Conservation (phyloP, 2,113 vertebrate species). For the Xyliphius kryptos region DNA sequence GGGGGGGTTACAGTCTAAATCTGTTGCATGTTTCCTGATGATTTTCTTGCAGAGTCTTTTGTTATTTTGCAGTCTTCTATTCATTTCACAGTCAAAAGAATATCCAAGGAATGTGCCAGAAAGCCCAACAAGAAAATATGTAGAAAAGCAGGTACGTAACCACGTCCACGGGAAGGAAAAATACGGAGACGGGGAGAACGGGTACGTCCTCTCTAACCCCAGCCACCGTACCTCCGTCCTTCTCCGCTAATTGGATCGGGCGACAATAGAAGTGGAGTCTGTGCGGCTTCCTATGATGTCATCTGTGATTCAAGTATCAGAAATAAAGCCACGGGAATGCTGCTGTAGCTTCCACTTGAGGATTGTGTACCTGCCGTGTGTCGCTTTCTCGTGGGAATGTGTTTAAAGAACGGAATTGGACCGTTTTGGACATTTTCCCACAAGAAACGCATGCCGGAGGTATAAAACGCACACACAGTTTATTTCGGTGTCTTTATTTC, state of each 20-base stretch:
- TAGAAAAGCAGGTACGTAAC: constrained; percentile 99
- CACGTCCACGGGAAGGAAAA: constrained; percentile 63
- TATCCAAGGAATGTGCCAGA: too few species aligned
- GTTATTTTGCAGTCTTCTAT: constrained; percentile 99
- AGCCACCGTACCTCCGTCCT: constrained; percentile 26
- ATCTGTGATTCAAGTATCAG: constrained; percentile 18
- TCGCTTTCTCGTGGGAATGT: too few species aligned
- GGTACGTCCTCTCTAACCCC: too few species aligned
- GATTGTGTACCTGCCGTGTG: too few species aligned
- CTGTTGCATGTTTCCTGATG: constrained; percentile 88
- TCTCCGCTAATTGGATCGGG: constrained; percentile 55
- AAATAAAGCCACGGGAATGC: neutral
- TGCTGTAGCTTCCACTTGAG: too few species aligned
- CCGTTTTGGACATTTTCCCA: too few species aligned
- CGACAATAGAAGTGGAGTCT: constrained; percentile 44
- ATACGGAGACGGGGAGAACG: too few species aligned
- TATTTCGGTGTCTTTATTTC: too few species aligned
- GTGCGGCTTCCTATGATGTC: constrained; percentile 28
- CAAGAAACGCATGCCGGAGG: too few species aligned
- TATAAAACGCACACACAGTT: too few species aligned
- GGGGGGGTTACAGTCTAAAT: too few species aligned
- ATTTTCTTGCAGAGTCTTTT: constrained; percentile 82
- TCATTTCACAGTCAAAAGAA: constrained; percentile 99
- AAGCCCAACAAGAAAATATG: constrained; percentile 99
- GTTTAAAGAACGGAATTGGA: too few species aligned